Evolutionary conservation across 2,888 invertebrate genomes (phyloP).

Genomic region (Ochropleura leucogaster): DNA sequence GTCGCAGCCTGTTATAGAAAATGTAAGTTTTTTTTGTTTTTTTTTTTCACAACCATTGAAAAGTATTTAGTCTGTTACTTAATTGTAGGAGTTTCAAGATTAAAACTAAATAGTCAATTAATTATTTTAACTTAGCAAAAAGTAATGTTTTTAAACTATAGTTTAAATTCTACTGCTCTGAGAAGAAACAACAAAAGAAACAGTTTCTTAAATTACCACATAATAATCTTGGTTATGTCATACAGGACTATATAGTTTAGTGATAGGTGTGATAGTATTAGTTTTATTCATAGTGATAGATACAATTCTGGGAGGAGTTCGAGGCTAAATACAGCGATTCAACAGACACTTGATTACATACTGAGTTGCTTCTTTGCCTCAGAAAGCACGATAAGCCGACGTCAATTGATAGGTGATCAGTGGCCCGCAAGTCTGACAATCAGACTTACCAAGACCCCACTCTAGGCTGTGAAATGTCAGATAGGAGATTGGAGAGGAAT

Average conservation of each 20-base stretch:
- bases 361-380: no score
- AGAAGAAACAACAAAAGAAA: not conserved
- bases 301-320: not conserved
- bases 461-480: no score
- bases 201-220: not conserved
- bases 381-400: no score
- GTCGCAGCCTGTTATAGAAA: constrained; percentile 32
- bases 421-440: no score
- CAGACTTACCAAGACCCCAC: no score
- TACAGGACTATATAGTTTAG: not conserved
- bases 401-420: no score
- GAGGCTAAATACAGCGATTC: no score
- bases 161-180: not conserved
- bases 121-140: not conserved
- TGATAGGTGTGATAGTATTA: not conserved
- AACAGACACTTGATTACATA: no score
- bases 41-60: not conserved
- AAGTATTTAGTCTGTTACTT: not conserved
- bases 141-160: not conserved
- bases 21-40: constrained; percentile 30
- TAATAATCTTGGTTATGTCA: not conserved
- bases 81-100: not conserved
- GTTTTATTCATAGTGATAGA: not conserved
- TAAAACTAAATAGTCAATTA: not conserved
- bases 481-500: no score